phyloP scores from a whole-genome alignment of 2,113 vertebrate genomes.

The Chloebia gouldiae region DNA sequence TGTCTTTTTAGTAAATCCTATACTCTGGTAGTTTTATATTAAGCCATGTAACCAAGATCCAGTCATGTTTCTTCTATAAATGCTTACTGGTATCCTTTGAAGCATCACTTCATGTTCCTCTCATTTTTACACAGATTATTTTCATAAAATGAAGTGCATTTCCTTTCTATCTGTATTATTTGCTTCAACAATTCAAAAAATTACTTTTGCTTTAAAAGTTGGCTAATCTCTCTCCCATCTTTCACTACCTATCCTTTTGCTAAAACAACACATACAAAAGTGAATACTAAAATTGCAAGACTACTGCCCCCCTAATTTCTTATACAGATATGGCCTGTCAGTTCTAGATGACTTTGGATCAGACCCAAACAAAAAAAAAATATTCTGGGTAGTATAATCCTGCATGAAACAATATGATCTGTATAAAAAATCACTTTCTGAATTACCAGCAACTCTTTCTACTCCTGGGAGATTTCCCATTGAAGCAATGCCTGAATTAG shows the following conservation, averaged over 20 bases:
- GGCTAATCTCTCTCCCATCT: constrained; percentile 32
- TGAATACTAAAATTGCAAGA: constrained; percentile 19
- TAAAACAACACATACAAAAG: constrained; percentile 61
- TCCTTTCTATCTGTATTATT: background rate
- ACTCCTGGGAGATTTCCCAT: constrained; percentile 33
- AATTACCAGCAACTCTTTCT: constrained; percentile 41
- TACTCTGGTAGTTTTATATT: background rate
- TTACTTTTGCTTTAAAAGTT: constrained; percentile 9
- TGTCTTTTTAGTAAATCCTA: background rate
- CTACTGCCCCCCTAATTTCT: constrained; percentile 51
- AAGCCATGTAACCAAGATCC: background rate
- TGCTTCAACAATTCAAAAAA: constrained; percentile 10
- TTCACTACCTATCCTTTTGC: constrained; percentile 45
- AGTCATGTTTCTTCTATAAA: background rate
- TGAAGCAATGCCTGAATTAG: constrained; percentile 45
- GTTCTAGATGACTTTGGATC: constrained; percentile 49
- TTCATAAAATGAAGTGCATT: background rate
- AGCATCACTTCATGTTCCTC: background rate
- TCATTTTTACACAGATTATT: background rate
- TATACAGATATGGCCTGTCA: constrained; percentile 26
- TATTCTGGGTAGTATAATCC: constrained; percentile 32
- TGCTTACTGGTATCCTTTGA: background rate
- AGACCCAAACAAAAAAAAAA: constrained; percentile 42
- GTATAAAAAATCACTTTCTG: constrained; percentile 54
- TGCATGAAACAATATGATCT: constrained; percentile 41